Evolutionary conservation across 2,113 vertebrate species (phyloP), one percentile per base, ranked within the genome.

Genomic region (Aegotheles bennettii): DNA sequence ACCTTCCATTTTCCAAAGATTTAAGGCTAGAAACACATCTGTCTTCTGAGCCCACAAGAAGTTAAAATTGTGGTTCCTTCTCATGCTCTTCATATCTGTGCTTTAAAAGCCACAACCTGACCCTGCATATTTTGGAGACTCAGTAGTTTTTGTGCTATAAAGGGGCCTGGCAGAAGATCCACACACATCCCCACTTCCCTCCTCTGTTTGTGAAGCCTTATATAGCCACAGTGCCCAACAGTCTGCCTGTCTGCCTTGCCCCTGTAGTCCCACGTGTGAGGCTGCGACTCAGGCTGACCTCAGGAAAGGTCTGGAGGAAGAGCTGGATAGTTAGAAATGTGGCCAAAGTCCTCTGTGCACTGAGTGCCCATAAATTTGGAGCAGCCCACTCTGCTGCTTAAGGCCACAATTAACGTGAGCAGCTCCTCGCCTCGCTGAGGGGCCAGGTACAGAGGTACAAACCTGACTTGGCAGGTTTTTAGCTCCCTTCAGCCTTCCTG

Each of bases 321-420:
- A 63, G 65, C 9, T 57, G 47, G 7, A 53, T 10, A 81, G 42
- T 70, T 74, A 92, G 54, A 91, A 57, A 70, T 36, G 17, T n/a
- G 47, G 11, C 31, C 13, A 11, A 56, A 78, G 60, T 16, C 7
- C 12, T n/a, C 45, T 38, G 20, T n/a, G 16, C 13, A 47, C 17
- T 45, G 43, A 45, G 16, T 45, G 6, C 43, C 48, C 23, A 24
- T 19, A 33, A 11, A 26, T 56, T 51, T 20, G 24, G 54, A 31
- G 53, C 57, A 71, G 45, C 25, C n/a, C 47, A 19, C 10, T 38
- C 29, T 24, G 35, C 40, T 71, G 67, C 80, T 68, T 70, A 57
- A 51, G 61, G 47, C 20, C 53, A 25, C 0, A 0, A 9, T 43
- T 48, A 40, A 20, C 0, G 0, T 64, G 45, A 75, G 78, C 50